Percentiles rank a stretch among this genome's conserved stretches.
These are phyloP conservation scores for Heliornis fulica DNA, from an alignment of 2,113 vertebrate genomes.

Conservation along the genomic window DNA sequence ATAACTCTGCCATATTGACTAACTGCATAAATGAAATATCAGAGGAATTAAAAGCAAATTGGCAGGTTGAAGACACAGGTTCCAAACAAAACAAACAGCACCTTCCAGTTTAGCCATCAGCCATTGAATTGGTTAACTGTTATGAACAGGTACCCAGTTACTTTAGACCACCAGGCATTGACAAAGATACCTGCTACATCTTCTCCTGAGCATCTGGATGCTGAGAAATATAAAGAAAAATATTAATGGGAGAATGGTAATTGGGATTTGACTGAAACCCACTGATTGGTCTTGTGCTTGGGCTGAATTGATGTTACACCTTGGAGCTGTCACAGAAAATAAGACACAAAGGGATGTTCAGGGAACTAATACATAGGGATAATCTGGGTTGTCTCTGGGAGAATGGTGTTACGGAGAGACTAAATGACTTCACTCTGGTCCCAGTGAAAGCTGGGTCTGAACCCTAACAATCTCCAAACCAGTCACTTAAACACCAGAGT, in stretches of 20 bases:
- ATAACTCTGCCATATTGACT: not conserved
- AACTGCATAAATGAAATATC: not conserved
- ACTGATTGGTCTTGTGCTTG: not conserved
- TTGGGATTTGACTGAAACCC: not conserved
- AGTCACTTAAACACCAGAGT: not conserved
- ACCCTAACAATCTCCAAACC: not conserved
- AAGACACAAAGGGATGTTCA: not conserved
- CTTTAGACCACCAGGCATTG: not conserved
- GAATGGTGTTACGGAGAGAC: not conserved
- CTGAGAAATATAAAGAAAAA: not conserved
- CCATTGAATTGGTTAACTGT: not conserved
- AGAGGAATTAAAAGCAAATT: not conserved
- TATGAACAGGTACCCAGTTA: not conserved
- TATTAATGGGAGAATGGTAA: not conserved
- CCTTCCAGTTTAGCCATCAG: not conserved
- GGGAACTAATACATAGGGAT: not conserved
- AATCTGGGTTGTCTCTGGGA: not conserved
- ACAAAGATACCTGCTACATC: not conserved
- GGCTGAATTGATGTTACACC: not conserved
- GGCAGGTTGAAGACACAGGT: not conserved
- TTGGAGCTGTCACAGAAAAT: not conserved
- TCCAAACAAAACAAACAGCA: not conserved
- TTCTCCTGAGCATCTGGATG: not conserved
- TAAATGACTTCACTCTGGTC: not conserved
- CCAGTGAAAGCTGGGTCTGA: not conserved